Conservation (phyloP, 2,888 invertebrate species). For the Cerceris rybyensis region DNA sequence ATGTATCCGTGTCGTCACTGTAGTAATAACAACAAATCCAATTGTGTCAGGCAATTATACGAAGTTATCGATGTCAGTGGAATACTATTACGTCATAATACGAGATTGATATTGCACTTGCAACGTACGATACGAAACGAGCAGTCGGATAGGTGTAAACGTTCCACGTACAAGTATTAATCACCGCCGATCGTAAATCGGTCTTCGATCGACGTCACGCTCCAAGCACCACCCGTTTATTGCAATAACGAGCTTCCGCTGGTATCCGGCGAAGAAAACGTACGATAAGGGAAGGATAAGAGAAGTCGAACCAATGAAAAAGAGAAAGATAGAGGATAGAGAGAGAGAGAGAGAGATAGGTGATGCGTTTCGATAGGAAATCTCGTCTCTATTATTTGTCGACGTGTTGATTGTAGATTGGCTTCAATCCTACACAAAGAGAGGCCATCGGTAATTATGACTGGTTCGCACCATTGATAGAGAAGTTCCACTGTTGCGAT, state of each 20-base stretch:
- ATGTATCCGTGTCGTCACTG: background rate
- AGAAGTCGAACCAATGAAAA: background rate
- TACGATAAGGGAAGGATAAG: conserved; percentile 2
- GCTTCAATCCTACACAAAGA: conserved; percentile 68
- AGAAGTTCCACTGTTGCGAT: background rate
- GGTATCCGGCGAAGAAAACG: conserved; percentile 14
- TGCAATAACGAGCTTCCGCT: conserved; percentile 41
- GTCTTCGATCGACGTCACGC: conserved; percentile 50
- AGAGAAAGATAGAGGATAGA: background rate
- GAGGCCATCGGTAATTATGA: conserved; percentile 68
- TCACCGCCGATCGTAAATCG: conserved; percentile 52
- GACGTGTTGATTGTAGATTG: conserved; percentile 73
- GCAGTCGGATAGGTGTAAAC: conserved; percentile 2
- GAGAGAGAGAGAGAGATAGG: conserved; percentile 11
- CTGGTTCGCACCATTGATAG: background rate
- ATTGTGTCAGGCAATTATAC: conserved; percentile 45
- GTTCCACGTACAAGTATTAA: conserved; percentile 39
- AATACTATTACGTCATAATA: conserved; percentile 33
- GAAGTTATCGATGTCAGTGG: conserved; percentile 47
- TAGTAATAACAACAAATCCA: conserved; percentile 29
- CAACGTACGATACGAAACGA: conserved; percentile 6
- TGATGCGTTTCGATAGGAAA: conserved; percentile 45
- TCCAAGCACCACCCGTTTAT: conserved; percentile 28
- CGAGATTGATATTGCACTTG: conserved; percentile 23
- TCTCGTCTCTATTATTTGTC: conserved; percentile 64